A percentile compares a stretch with the other conserved stretches of the same genome.
phyloP scores from a whole-genome alignment of 2,888 invertebrate genomes.

The Tipula lateralis region DNA sequence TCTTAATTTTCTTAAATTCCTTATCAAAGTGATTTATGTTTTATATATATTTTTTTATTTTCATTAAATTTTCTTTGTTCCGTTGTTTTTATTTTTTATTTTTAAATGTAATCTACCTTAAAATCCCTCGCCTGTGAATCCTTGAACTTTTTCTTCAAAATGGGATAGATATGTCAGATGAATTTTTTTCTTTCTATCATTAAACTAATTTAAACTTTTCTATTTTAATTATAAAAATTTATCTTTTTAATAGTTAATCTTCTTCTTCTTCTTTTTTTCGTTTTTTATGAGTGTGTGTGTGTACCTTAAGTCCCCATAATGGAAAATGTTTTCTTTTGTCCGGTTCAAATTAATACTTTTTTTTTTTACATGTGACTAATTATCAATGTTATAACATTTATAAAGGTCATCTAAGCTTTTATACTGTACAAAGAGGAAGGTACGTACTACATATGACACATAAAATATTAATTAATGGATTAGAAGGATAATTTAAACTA shows the following conservation, averaged over 20 bases:
- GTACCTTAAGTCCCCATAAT: background rate
- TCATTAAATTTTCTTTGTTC: background rate
- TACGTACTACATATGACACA: background rate
- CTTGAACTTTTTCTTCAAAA: background rate
- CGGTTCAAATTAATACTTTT: background rate
- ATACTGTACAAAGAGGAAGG: background rate
- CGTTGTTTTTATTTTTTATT: background rate
- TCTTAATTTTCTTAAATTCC: background rate
- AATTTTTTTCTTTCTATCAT: constrained; percentile 5
- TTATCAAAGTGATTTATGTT: constrained; percentile 19
- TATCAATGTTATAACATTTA: background rate
- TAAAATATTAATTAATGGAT: background rate
- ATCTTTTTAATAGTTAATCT: constrained; percentile 11
- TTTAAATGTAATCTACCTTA: background rate
- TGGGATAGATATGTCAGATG: background rate
- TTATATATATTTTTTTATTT: background rate
- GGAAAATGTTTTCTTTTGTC: background rate
- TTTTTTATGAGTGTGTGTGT: no score
- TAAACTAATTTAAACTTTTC: constrained; percentile 24
- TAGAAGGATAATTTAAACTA: background rate
- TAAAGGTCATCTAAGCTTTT: background rate
- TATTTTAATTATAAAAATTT: constrained; percentile 19
- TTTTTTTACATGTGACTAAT: background rate
- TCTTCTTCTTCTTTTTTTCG: background rate
- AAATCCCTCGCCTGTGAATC: constrained; percentile 11